phyloP scores from a whole-genome alignment of 2,113 vertebrate species.

The Rhipidura dahli region DNA sequence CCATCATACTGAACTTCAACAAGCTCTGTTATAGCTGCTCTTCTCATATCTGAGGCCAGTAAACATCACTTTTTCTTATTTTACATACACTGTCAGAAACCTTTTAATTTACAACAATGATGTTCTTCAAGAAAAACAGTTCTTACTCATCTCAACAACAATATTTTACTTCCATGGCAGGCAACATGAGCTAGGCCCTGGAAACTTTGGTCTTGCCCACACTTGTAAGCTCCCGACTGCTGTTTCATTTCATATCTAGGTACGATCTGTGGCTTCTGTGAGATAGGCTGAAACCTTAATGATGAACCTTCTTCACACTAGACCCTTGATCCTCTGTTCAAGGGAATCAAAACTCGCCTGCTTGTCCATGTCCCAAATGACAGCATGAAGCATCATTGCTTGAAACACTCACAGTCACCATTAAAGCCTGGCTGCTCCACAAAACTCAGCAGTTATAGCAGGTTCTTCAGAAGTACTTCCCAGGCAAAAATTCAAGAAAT shows the following conservation, averaged over 20 bases:
- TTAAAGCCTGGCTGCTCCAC: neutral
- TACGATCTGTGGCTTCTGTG: neutral
- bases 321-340: neutral
- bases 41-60: neutral
- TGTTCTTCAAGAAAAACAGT: neutral
- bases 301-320: neutral
- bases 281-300: neutral
- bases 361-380: neutral
- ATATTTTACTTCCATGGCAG: neutral
- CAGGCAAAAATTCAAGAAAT: neutral
- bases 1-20: neutral
- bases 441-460: neutral
- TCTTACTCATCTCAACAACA: neutral
- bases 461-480: neutral
- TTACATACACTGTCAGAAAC: neutral
- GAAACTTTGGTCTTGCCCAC: neutral
- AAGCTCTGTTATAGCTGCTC: neutral
- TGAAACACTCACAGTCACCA: neutral
- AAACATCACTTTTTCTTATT: neutral
- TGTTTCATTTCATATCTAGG: neutral
- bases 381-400: neutral
- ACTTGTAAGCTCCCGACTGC: neutral
- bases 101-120: neutral
- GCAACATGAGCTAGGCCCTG: neutral
- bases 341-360: neutral